Base-by-base conservation (phyloP, 1,140 invertebrate species). In the Gryllus bimaculatus region DNA sequence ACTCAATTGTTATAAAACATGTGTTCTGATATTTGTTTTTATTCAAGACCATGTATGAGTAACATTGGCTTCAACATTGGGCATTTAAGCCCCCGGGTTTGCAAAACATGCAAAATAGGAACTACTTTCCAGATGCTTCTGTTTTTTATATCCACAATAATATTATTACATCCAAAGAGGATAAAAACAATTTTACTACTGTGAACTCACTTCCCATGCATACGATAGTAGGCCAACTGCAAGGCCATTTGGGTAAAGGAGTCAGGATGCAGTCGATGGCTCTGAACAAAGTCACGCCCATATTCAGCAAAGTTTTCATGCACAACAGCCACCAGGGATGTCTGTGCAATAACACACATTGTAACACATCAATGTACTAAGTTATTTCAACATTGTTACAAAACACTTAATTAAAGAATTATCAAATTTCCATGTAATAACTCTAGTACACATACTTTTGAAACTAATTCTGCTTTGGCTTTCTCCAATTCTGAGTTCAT, bases 181-280 rank as follows among this genome's bases (percentile, higher is more conserved):
- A 39, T 1, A 39, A 39, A 39, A 39, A 39, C 26, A 39, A 2
- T 39, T 39, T 39, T 2, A 39, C 26, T 39, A 39, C 26, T 39
- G 26, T 39, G 26, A 7, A 13, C 54, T 81, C 81, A 87, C 87
- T 84, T 86, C 10, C 84, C 79, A 82, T 89, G 86, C 77, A 88
- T 81, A 78, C 87, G 85, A 80, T 87, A 90, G 83, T 91, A 92
- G 10, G 90, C 87, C 80, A 91, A 85, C 81, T 93, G 92, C 77
- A 93, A 83, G 5, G 89, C 87, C 81, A 92, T 86, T 85, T 93
- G 92, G 20, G 91, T 85, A 83, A 89, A 90, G 7, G 90, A 87
- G 83, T 92, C 91, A 15, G 91, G 91, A 83, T 91, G 90, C 48
- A 90, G 80, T 54, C 86, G 85, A 47, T 85, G 82, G 7, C 74